Percentiles rank a stretch among this genome's conserved stretches.
Conservation (phyloP, 2,797 vertebrate genomes). For the Chelidonichthys spinosus region DNA sequence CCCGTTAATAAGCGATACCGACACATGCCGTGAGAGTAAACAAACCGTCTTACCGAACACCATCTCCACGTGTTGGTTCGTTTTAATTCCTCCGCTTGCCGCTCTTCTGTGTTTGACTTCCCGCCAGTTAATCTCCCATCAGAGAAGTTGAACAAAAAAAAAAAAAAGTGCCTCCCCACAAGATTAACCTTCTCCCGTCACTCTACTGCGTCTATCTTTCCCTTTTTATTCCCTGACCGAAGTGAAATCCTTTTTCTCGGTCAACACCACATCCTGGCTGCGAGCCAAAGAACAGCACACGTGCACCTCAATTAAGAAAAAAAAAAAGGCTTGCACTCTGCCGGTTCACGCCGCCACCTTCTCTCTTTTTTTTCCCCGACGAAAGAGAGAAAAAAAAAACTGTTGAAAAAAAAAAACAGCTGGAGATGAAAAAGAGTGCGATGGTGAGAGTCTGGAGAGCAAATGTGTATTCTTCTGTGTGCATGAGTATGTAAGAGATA, state of each 20-base stretch:
- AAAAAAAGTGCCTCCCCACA: constrained; percentile 30
- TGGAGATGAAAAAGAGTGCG: constrained; percentile 44
- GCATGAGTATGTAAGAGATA: constrained; percentile 51
- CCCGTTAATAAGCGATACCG: constrained; percentile 1
- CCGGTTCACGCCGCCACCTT: constrained; percentile 66
- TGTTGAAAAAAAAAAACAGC: constrained; percentile 1
- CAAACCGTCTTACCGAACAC: constrained; percentile 75
- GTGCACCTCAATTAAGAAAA: constrained; percentile 74
- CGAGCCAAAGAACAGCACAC: constrained; percentile 67
- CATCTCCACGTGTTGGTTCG: constrained; percentile 68
- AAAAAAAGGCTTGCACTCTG: constrained; percentile 75
- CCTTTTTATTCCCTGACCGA: constrained; percentile 35
- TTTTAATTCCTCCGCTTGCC: constrained; percentile 43
- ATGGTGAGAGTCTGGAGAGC: constrained; percentile 62
- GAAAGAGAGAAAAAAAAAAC: too few relatives aligned
- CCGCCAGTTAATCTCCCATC: constrained; percentile 58
- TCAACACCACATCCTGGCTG: constrained; percentile 68
- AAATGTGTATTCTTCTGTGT: constrained; percentile 63
- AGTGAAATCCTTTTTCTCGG: constrained; percentile 50
- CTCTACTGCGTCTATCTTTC: constrained; percentile 9
- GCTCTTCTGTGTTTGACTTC: constrained; percentile 44
- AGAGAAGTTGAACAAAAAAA: constrained; percentile 57
- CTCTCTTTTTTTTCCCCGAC: too few relatives aligned
- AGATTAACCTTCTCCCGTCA: constrained; percentile 12
- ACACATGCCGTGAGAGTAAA: constrained; percentile 31